These are phyloP conservation scores for Illadopsis cleaveri DNA, from an alignment of 2,113 vertebrate genomes.

Conservation along the genomic window DNA sequence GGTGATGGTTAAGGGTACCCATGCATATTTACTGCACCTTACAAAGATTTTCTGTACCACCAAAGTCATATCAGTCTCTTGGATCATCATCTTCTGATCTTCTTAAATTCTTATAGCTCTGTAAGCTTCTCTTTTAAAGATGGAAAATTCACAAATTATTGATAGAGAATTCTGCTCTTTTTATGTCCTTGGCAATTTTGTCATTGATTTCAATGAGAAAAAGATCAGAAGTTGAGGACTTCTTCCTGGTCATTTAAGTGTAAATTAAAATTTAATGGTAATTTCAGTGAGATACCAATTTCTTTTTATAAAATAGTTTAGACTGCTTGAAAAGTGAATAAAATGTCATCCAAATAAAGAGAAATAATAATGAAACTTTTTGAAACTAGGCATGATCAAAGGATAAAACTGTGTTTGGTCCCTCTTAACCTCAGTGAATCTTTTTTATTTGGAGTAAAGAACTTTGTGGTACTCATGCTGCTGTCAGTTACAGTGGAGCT, in stretches of 20 bases:
- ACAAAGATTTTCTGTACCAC: background rate
- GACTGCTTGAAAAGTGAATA: background rate
- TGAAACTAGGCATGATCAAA: background rate
- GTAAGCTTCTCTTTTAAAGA: background rate
- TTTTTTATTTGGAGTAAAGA: background rate
- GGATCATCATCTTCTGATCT: background rate
- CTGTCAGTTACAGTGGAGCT: background rate
- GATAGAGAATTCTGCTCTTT: background rate
- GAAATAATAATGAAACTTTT: background rate
- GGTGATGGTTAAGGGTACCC: background rate
- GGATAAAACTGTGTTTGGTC: background rate
- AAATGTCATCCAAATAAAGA: background rate
- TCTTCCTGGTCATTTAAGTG: background rate
- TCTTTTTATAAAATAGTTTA: background rate
- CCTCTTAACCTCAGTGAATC: background rate
- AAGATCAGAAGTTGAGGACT: background rate
- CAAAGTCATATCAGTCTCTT: background rate
- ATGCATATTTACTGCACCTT: background rate
- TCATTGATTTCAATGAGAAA: background rate
- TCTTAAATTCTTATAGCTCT: background rate
- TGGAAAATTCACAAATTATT: background rate
- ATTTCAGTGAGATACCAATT: background rate
- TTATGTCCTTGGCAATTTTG: background rate
- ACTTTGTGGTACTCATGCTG: background rate
- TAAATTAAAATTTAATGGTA: background rate